Evolutionary conservation across 2,113 vertebrate species (phyloP).

Genomic region (Chaetodon auriga): DNA sequence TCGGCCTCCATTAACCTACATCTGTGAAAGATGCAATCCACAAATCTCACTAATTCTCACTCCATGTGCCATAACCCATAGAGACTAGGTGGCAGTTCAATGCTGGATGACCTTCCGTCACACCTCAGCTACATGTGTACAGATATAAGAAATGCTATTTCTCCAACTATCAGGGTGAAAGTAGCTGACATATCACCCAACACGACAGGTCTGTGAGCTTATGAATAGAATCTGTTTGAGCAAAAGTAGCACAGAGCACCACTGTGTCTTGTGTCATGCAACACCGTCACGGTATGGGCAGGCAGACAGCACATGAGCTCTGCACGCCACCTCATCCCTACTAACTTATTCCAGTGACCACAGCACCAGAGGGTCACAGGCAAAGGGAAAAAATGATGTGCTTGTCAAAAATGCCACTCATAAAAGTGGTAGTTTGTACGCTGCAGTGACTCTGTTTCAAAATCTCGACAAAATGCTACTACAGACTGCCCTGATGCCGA

Average conservation of each 20-base stretch:
- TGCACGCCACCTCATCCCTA: neutral
- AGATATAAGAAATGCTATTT: neutral
- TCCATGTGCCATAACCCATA: neutral
- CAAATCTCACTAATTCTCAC: neutral
- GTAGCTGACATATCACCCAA: neutral
- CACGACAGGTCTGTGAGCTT: neutral
- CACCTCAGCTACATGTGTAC: neutral
- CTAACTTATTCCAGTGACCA: neutral
- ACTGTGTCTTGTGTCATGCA: neutral
- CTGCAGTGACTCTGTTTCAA: neutral
- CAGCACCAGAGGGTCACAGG: neutral
- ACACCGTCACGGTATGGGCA: neutral
- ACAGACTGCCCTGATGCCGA: neutral
- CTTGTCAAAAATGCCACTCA: conserved; percentile 5
- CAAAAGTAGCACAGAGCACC: conserved; percentile 7
- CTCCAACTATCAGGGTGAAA: neutral
- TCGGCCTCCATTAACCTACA: neutral
- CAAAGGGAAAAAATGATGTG: no score
- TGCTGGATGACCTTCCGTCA: neutral
- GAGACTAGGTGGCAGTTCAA: neutral
- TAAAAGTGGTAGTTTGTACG: neutral
- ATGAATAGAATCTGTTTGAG: neutral
- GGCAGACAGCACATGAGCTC: neutral
- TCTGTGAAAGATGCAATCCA: neutral
- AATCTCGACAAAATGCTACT: neutral